Evolutionary conservation across 2,797 vertebrate species (phyloP), one percentile per base, ranked within the genome.

Genomic region (Gila robusta): DNA sequence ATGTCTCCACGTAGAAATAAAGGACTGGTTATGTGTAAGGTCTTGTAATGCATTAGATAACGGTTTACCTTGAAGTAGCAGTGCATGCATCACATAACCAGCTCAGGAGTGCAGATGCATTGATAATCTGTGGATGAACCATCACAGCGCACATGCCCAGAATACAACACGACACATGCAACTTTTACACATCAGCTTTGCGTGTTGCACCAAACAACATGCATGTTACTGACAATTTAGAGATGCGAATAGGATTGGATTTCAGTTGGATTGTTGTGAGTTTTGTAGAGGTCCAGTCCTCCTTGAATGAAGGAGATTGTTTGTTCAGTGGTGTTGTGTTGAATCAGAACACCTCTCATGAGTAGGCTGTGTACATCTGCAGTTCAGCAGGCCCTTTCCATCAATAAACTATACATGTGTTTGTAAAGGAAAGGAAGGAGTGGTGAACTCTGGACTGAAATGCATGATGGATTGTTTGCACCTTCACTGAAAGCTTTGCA

Each of bases 111-210:
- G 17, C 77, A 49, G 67, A 80, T 26, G 3, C 54, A 73, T 72
- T 64, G 41, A 80, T 72, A 85, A 79, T 85, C 67, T 17, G 67
- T 35, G 54, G 83, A 72, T 71, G 83, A 84, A 70, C 12, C 28
- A 39, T 70, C 17, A n/a, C 76, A 62, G 66, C 37, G 54, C 41
- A 85, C 77, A 85, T 80, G 77, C 67, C 14, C 54, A 35, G 77
- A 72, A 80, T 85, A 64, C 66, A 79, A 70, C 74, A 41, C 52
- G 67, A 72, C 70, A 71, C 47, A 37, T 56, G 67, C 83, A 79
- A 79, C 74, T 85, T 78, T 76, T 26, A 35, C 52, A 70, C 82
- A 83, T 74, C 70, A 35, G 66, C 28, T 77, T 37, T 54, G 62
- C n/a, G 5, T 70, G 23, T 62, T 10, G 41, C 64, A 9, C 44